Conservation (phyloP, 1,140 invertebrate species). For the Drosophila kanapiae region DNA sequence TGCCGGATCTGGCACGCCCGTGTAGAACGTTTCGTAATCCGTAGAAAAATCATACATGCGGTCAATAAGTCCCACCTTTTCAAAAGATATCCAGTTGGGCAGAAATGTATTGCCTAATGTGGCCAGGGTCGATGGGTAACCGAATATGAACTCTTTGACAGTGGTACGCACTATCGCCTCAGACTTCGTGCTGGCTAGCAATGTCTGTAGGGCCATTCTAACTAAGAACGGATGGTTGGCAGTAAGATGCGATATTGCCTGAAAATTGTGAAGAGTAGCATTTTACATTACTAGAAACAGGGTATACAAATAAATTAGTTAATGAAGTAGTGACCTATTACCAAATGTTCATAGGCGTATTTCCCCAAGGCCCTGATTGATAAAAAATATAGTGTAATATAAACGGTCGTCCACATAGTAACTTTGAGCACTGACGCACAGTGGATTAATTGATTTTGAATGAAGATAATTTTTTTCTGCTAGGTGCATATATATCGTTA, state of each 20-base stretch:
- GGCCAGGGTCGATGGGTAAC: constrained; percentile 90
- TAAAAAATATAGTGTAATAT: too few species aligned
- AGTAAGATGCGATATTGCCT: constrained; percentile 93
- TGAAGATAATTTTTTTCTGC: too few species aligned
- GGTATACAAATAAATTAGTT: too few species aligned
- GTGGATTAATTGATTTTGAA: too few species aligned
- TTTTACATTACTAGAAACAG: too few species aligned
- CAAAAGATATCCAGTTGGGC: constrained; percentile 92
- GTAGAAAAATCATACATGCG: constrained; percentile 94
- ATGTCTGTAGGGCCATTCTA: constrained; percentile 88
- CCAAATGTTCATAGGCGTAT: too few species aligned
- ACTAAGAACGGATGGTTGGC: constrained; percentile 88
- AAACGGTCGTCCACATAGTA: too few species aligned
- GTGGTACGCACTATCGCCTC: constrained; percentile 91
- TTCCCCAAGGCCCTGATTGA: too few species aligned
- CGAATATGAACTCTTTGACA: constrained; percentile 94
- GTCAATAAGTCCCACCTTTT: constrained; percentile 93
- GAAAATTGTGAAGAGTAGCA: constrained; percentile 48
- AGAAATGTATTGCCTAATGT: constrained; percentile 91
- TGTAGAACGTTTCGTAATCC: constrained; percentile 92
- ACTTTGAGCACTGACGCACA: too few species aligned
- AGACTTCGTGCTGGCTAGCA: constrained; percentile 89
- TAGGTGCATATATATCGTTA: too few species aligned
- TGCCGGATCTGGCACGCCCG: constrained; percentile 88
- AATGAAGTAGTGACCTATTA: too few species aligned